Conservation (phyloP, 2,797 vertebrate genomes). For the Clarias platycephalus region DNA sequence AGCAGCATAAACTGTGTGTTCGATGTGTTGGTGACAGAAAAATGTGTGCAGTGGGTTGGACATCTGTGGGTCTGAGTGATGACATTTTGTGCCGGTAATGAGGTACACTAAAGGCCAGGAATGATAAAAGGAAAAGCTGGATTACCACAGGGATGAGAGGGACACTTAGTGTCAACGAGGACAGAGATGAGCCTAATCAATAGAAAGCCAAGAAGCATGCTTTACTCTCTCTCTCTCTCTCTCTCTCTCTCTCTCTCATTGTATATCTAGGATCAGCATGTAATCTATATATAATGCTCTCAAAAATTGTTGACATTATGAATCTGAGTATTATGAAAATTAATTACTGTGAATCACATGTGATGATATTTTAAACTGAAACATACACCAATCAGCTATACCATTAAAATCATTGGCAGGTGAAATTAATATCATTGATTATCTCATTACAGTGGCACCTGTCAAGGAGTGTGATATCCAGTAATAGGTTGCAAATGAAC, state of each 20-base stretch:
- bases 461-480: too few relatives aligned
- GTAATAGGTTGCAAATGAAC: too few relatives aligned
- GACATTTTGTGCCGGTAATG: constrained; percentile 45
- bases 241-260: neutral
- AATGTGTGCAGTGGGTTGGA: neutral
- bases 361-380: neutral
- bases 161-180: constrained; percentile 29
- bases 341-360: neutral
- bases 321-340: neutral
- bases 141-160: constrained; percentile 37
- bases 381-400: neutral
- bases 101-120: constrained; percentile 43
- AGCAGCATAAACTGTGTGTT: neutral
- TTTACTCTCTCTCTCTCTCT: neutral
- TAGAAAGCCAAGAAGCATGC: neutral
- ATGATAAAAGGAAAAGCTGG: constrained; percentile 45
- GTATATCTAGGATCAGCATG: neutral
- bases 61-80: constrained; percentile 24
- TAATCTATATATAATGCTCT: neutral
- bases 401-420: too few relatives aligned
- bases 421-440: too few relatives aligned
- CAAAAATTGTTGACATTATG: neutral
- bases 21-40: neutral
- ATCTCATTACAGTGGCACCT: too few relatives aligned
- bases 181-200: constrained; percentile 39